Evolutionary conservation across 1,140 invertebrate species (phyloP).

Genomic region (Leptopilina clavipes): DNA sequence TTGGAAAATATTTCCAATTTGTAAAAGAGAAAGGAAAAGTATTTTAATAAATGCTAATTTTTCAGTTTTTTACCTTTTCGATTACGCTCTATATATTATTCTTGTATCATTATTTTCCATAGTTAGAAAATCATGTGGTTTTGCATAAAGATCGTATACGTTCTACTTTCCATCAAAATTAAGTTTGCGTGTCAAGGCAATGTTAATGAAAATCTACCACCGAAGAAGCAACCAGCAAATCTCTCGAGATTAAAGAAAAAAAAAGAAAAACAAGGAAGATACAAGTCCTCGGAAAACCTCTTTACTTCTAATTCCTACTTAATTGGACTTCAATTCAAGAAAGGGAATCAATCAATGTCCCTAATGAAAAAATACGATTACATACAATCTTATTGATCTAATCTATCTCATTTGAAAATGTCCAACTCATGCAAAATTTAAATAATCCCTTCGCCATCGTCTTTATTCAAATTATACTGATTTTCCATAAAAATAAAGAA

Average conservation of each 20-base stretch:
- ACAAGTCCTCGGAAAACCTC: conserved; percentile 3
- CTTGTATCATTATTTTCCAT: conserved; percentile 44
- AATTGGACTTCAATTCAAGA: not conserved
- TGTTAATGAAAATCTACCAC: conserved; percentile 20
- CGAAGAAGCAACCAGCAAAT: not conserved
- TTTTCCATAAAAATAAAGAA: no score
- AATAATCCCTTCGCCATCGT: no score
- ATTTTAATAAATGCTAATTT: not conserved
- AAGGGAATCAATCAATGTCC: conserved; percentile 18
- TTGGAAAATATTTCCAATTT: no score
- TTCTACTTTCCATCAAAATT: conserved; percentile 45
- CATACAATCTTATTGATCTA: not conserved
- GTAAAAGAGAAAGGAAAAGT: not conserved
- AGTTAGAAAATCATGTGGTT: conserved; percentile 42
- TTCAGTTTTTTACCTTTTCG: conserved; percentile 5
- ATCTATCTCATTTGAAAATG: not conserved
- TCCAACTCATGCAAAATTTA: not conserved
- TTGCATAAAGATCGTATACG: conserved; percentile 46
- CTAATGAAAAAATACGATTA: not conserved
- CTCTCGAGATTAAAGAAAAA: not conserved
- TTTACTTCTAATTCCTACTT: not conserved
- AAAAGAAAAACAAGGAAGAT: not conserved
- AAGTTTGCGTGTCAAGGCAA: conserved; percentile 17
- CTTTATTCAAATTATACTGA: no score
- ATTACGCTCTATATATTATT: conserved; percentile 47